phyloP scores from a whole-genome alignment of 2,113 vertebrate genomes.

The Peucedramus taeniatus region DNA sequence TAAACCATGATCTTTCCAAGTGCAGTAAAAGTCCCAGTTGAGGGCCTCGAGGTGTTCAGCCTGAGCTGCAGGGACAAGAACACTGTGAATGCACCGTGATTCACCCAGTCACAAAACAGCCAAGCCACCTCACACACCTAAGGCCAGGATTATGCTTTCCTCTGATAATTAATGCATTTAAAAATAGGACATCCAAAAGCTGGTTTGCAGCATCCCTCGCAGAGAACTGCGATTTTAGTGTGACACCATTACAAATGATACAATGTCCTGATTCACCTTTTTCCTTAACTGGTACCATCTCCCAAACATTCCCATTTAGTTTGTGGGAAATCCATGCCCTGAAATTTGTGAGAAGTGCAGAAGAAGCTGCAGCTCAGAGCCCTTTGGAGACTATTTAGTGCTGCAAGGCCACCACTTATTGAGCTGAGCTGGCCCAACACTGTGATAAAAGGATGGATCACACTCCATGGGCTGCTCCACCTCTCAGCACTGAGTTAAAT shows the following conservation, averaged over 20 bases:
- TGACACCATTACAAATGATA: neutral
- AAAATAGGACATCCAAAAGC: neutral
- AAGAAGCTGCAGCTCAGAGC: neutral
- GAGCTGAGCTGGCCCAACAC: neutral
- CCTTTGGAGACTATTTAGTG: neutral
- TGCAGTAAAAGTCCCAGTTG: neutral
- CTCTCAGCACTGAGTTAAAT: neutral
- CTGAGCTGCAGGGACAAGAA: neutral
- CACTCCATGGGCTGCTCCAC: neutral
- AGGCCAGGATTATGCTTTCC: neutral
- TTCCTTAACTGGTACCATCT: neutral
- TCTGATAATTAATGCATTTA: neutral
- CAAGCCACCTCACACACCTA: neutral
- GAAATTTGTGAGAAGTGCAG: neutral
- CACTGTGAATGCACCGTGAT: neutral
- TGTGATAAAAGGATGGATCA: neutral
- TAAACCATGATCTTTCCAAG: neutral
- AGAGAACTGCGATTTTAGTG: neutral
- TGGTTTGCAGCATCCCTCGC: neutral
- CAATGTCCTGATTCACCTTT: neutral
- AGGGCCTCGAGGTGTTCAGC: neutral
- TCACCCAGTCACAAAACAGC: neutral
- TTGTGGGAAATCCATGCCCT: neutral
- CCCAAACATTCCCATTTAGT: neutral
- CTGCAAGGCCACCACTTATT: neutral